These are phyloP conservation scores for Deroplatys truncata DNA, from an alignment of 2,888 invertebrate genomes.

Conservation along the genomic window DNA sequence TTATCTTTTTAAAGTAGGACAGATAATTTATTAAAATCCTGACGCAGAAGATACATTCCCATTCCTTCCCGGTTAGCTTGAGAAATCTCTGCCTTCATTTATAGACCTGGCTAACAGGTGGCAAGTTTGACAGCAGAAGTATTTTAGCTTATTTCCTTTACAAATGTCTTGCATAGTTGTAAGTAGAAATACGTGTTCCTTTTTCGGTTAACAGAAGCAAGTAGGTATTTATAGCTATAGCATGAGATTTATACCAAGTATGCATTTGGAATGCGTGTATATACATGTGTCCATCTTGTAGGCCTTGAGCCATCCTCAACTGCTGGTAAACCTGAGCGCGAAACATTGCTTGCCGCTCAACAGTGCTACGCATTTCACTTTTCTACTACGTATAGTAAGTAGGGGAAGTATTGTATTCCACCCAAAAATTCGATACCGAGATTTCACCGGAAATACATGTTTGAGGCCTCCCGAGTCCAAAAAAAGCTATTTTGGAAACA, in stretches of 20 bases:
- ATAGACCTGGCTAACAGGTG: neutral
- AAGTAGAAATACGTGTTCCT: neutral
- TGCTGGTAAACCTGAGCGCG: too few relatives aligned
- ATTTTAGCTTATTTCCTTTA: neutral
- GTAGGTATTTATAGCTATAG: neutral
- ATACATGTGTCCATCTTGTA: neutral
- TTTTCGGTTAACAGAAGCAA: neutral
- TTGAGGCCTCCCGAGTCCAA: too few relatives aligned
- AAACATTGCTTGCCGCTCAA: neutral
- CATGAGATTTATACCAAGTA: neutral
- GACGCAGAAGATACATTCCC: too few relatives aligned
- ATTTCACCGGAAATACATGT: too few relatives aligned
- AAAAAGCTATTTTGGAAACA: too few relatives aligned
- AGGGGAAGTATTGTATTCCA: too few relatives aligned
- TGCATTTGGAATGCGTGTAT: neutral
- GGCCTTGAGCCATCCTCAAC: neutral
- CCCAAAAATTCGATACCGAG: too few relatives aligned
- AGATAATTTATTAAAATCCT: too few relatives aligned
- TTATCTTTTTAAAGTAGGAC: too few relatives aligned
- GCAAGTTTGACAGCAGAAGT: neutral
- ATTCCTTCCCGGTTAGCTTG: too few relatives aligned
- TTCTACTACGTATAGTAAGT: too few relatives aligned
- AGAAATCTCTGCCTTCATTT: neutral
- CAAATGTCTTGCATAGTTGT: neutral
- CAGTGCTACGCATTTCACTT: too few relatives aligned